Conservation (phyloP, 2,888 invertebrate genomes). For the Campopleginae sp. region DNA sequence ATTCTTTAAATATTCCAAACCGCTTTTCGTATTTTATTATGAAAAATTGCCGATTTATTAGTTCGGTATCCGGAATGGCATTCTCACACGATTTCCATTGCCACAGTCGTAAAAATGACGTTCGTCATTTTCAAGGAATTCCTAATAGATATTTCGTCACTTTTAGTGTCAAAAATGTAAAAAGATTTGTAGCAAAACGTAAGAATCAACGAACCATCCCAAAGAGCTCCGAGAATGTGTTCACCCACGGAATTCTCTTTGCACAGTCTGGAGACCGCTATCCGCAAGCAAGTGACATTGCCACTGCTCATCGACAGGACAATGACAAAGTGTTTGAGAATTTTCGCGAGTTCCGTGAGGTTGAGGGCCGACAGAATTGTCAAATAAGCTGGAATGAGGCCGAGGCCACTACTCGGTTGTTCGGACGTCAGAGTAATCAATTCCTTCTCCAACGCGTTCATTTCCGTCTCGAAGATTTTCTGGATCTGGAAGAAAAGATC, state of each 20-base stretch:
- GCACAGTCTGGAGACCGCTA: constrained; percentile 85
- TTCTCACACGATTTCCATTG: neutral
- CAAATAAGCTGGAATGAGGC: constrained; percentile 87
- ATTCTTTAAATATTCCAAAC: neutral
- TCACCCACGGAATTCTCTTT: constrained; percentile 86
- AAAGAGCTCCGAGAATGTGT: constrained; percentile 87
- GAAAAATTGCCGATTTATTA: neutral
- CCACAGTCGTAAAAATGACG: neutral
- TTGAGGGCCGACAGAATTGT: constrained; percentile 86
- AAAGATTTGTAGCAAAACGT: neutral
- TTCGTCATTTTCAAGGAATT: neutral
- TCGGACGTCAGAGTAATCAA: constrained; percentile 85
- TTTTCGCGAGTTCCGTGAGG: constrained; percentile 85
- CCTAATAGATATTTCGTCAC: neutral
- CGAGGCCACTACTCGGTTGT: constrained; percentile 85
- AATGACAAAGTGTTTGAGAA: constrained; percentile 87
- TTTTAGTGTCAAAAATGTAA: neutral
- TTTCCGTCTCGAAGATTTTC: constrained; percentile 86
- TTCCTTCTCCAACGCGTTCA: constrained; percentile 87
- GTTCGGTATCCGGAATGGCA: neutral
- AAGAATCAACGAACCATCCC: constrained; percentile 86
- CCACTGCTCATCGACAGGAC: constrained; percentile 84
- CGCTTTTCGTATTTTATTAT: neutral
- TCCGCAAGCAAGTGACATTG: constrained; percentile 85
- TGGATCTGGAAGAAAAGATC: constrained; percentile 82